Percentiles rank a stretch among this genome's conserved stretches.
These are phyloP conservation scores for Tarsius wallacei DNA, from an alignment of 2,797 vertebrate species.

Conservation along the genomic window DNA sequence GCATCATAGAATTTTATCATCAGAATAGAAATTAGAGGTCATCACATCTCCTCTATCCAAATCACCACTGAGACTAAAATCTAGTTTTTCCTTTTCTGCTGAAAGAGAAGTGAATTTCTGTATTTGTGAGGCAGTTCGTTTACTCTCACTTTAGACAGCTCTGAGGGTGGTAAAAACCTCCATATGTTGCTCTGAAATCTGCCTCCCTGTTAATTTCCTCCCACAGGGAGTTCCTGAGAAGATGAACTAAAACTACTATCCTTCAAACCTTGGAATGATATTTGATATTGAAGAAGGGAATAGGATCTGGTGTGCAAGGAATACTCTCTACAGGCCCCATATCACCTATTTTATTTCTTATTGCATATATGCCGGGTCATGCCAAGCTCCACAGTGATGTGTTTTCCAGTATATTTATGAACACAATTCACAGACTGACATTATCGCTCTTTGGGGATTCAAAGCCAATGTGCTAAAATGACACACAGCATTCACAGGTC, in stretches of 20 bases:
- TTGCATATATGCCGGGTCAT: not conserved
- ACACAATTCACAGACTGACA: not conserved
- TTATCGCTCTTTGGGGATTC: not conserved
- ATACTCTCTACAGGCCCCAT: not conserved
- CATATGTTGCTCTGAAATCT: slow-evolving; percentile 67
- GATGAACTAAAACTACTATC: slow-evolving; percentile 56
- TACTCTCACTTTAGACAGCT: slow-evolving; percentile 70
- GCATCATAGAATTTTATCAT: slow-evolving; percentile 64
- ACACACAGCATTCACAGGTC: not conserved
- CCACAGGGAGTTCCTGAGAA: slow-evolving; percentile 59
- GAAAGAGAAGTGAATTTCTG: slow-evolving; percentile 45
- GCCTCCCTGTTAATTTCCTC: slow-evolving; percentile 68
- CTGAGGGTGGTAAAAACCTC: slow-evolving; percentile 68
- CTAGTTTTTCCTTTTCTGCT: not conserved
- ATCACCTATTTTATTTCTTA: slow-evolving; percentile 18
- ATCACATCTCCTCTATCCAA: not conserved
- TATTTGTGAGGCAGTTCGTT: slow-evolving; percentile 48
- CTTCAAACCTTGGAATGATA: slow-evolving; percentile 33
- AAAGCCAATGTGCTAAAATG: not conserved
- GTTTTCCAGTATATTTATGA: not conserved
- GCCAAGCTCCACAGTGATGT: not conserved
- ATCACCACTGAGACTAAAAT: slow-evolving; percentile 29
- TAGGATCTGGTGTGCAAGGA: not conserved
- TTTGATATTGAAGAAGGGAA: not conserved
- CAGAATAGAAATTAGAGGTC: slow-evolving; percentile 60